phyloP scores from a whole-genome alignment of 2,797 vertebrate species.

The Alosa sapidissima region DNA sequence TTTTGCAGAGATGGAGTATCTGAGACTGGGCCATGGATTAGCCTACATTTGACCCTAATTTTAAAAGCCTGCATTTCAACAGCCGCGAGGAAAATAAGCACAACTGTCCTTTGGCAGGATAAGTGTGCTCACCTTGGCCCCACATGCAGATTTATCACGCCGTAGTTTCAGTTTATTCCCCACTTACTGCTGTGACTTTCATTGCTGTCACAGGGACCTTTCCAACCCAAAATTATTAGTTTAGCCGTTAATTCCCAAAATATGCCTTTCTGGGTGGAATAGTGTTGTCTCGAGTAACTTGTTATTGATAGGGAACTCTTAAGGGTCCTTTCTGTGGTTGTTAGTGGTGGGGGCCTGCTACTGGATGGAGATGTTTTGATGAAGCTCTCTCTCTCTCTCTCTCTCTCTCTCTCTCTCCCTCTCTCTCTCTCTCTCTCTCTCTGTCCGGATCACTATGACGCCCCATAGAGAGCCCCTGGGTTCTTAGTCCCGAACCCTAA shows the following conservation, averaged over 20 bases:
- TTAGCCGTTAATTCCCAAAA: neutral
- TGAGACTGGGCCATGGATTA: constrained; percentile 58
- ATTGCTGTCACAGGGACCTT: neutral
- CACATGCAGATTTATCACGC: neutral
- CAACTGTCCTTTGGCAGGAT: constrained; percentile 30
- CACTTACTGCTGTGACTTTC: neutral
- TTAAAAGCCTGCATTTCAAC: constrained; percentile 43
- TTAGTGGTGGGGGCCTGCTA: neutral
- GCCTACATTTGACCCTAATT: constrained; percentile 49
- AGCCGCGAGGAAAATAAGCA: constrained; percentile 30
- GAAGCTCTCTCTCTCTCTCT: neutral
- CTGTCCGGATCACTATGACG: constrained; percentile 37
- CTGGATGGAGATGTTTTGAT: neutral
- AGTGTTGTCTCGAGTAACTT: neutral
- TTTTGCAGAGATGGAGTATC: constrained; percentile 57
- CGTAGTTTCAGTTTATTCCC: neutral
- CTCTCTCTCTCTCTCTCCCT: constrained; percentile 42
- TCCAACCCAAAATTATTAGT: neutral
- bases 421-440: constrained; percentile 33
- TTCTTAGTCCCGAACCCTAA: constrained; percentile 59
- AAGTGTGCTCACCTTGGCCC: neutral
- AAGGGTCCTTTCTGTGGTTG: neutral
- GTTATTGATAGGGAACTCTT: neutral
- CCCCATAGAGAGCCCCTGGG: constrained; percentile 34
- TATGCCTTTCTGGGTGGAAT: neutral